A percentile compares a stretch with the other conserved stretches of the same genome.
These are phyloP conservation scores for Hydractinia symbiolongicarpus DNA, from an alignment of 30 jellyfish, hydroid and myxozoan genomes.

Conservation along the genomic window DNA sequence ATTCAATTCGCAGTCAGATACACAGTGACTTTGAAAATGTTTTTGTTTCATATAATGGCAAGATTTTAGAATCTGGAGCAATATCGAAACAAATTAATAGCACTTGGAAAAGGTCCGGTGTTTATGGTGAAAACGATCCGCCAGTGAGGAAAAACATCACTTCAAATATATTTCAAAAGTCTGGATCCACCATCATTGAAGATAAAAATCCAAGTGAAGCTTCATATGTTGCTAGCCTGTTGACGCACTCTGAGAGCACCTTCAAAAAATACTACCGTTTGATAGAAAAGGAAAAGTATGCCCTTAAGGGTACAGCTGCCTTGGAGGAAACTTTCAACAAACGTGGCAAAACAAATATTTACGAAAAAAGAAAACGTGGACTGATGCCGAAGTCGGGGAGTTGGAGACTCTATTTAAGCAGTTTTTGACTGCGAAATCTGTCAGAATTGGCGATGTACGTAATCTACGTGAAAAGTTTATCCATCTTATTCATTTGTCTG, in stretches of 20 bases:
- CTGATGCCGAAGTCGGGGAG: neutral
- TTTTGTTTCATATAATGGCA: neutral
- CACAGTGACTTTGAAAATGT: neutral
- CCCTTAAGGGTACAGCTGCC: neutral
- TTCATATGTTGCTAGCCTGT: neutral
- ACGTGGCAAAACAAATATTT: neutral
- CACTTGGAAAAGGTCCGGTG: neutral
- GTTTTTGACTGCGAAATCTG: neutral
- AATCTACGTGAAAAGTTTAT: neutral
- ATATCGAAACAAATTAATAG: neutral
- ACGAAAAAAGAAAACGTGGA: neutral
- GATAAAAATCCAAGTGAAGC: neutral
- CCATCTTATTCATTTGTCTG: neutral
- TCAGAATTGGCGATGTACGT: neutral
- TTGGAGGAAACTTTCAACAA: neutral
- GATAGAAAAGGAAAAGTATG: neutral
- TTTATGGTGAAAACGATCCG: neutral
- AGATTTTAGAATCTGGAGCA: neutral
- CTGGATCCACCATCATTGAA: neutral
- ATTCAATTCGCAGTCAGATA: neutral
- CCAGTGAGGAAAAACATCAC: neutral
- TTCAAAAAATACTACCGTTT: neutral
- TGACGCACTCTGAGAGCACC: slow-evolving; percentile 3
- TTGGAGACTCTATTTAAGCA: neutral
- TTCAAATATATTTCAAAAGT: neutral